Percentiles rank a stretch among this genome's conserved stretches.
These are phyloP conservation scores for Dendronephthya gigantea DNA, from an alignment of 64 coral and sea anemone genomes.

Conservation along the genomic window DNA sequence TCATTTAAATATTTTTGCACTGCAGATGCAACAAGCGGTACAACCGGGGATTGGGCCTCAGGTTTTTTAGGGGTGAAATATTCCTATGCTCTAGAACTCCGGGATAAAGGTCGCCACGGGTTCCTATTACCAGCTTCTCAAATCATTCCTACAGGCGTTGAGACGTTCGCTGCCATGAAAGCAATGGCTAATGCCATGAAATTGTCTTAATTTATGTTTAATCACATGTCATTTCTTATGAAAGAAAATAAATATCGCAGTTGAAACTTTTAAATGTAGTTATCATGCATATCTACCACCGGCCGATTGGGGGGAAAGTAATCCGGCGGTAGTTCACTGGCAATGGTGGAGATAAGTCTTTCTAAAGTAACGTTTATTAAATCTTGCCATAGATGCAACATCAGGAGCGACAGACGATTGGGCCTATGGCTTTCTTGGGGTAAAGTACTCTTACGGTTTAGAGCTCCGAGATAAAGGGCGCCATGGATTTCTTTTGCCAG, in stretches of 20 bases:
- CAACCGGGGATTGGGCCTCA: slow-evolving; percentile 63
- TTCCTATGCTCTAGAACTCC: slow-evolving; percentile 60
- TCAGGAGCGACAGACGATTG: not conserved
- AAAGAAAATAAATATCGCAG: no score
- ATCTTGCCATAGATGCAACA: not conserved
- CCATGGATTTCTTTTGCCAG: slow-evolving; percentile 14
- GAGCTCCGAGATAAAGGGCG: slow-evolving; percentile 28
- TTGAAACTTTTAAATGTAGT: no score
- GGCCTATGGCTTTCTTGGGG: not conserved
- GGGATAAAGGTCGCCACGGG: slow-evolving; percentile 59
- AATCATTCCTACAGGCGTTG: slow-evolving; percentile 66
- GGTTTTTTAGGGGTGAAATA: slow-evolving; percentile 56
- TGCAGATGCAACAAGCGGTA: slow-evolving; percentile 61
- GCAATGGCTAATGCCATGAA: slow-evolving; percentile 52
- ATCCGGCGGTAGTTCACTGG: no score
- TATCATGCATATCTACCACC: no score
- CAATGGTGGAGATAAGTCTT: no score
- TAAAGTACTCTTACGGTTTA: not conserved
- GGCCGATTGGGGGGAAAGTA: no score
- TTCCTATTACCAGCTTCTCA: slow-evolving; percentile 67
- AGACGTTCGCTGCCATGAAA: slow-evolving; percentile 85
- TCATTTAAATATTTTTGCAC: not conserved
- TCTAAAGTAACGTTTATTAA: not conserved
- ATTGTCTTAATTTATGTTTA: no score
- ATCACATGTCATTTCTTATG: no score